Conservation (phyloP, 2,113 vertebrate genomes). For the Benitochromis conjunctus region DNA sequence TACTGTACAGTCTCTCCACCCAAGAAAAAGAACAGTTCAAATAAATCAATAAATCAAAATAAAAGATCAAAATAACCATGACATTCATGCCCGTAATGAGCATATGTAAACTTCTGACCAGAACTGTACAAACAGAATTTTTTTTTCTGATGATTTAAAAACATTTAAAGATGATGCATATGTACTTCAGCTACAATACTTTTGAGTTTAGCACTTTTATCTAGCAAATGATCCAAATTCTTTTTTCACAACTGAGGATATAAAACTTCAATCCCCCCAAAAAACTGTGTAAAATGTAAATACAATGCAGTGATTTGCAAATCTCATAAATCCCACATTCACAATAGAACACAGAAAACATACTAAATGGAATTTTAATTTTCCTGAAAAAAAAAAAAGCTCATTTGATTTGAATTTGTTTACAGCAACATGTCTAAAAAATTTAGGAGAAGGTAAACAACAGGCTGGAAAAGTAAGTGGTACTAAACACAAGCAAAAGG, state of each 20-base stretch:
- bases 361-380: not conserved
- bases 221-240: not conserved
- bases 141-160: fast-evolving
- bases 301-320: not conserved
- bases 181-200: not conserved
- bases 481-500: not conserved
- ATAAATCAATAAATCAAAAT: too few species aligned
- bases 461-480: not conserved
- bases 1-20: not conserved
- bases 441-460: not conserved
- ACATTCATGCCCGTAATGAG: too few species aligned
- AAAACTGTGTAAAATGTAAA: too few species aligned
- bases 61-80: too few species aligned
- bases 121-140: too few species aligned
- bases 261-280: not conserved
- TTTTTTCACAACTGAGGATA: not conserved
- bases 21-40: not conserved
- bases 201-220: not conserved
- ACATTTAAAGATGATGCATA: not conserved
- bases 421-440: not conserved
- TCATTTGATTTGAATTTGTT: not conserved
- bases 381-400: not conserved
- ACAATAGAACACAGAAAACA: not conserved
- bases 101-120: too few species aligned
- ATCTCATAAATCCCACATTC: not conserved